Percentiles rank a stretch among this genome's conserved stretches.
phyloP scores from a whole-genome alignment of 2,113 vertebrate genomes.

The Sitta europaea region DNA sequence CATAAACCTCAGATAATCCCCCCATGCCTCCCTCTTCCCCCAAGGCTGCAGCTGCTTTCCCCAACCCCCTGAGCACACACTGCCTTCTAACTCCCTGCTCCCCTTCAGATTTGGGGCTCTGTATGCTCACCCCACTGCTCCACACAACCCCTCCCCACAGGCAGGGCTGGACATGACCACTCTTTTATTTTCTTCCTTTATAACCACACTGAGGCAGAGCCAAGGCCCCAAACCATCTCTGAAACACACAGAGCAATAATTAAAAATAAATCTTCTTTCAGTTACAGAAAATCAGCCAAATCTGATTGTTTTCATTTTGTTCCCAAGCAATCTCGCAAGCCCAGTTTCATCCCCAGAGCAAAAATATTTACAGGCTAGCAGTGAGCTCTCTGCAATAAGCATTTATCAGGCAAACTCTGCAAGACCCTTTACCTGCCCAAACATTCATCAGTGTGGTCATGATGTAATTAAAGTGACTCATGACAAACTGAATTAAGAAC shows the following conservation, averaged over 20 bases:
- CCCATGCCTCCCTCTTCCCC: not conserved
- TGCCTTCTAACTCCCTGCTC: not conserved
- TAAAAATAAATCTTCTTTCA: constrained; percentile 48
- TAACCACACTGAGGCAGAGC: not conserved
- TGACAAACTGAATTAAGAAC: constrained; percentile 55
- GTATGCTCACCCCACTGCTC: not conserved
- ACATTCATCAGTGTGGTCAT: constrained; percentile 14
- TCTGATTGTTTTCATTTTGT: constrained; percentile 39
- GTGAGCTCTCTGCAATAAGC: constrained; percentile 13
- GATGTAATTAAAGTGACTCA: constrained; percentile 61
- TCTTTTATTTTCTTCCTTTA: not conserved
- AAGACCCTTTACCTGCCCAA: constrained; percentile 49
- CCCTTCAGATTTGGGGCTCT: not conserved
- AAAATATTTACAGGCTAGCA: constrained; percentile 49
- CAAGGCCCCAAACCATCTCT: not conserved
- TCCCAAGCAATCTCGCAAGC: constrained; percentile 5
- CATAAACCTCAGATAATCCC: accelerated
- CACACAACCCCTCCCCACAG: not conserved
- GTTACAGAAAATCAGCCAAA: constrained; percentile 48
- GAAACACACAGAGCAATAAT: not conserved
- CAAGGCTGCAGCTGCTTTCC: not conserved
- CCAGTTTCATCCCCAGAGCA: constrained; percentile 7
- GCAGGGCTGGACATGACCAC: not conserved
- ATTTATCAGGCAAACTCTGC: constrained; percentile 33
- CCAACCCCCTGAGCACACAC: not conserved